phyloP scores from a whole-genome alignment of 2,113 vertebrate species.

The Corapipo altera region DNA sequence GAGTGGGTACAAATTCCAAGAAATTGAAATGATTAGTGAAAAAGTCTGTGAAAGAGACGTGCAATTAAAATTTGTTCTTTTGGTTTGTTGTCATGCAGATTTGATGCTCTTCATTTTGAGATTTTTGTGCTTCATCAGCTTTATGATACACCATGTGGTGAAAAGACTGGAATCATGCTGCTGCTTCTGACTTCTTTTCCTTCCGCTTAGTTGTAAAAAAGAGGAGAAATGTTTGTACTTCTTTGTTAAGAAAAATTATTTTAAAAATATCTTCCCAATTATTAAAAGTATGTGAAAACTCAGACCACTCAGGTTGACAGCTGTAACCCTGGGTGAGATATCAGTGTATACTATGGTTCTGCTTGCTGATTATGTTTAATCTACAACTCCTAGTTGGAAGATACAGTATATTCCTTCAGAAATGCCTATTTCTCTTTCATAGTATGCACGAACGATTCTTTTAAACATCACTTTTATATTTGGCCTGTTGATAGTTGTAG shows the following conservation, averaged over 20 bases:
- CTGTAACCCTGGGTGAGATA: neutral
- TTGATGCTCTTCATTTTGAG: neutral
- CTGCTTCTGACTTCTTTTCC: neutral
- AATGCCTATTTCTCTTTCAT: neutral
- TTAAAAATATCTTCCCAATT: neutral
- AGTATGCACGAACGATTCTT: neutral
- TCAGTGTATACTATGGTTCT: neutral
- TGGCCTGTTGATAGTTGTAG: neutral
- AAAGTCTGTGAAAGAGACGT: neutral
- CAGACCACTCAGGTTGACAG: neutral
- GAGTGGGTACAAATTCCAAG: neutral
- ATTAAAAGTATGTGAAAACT: neutral
- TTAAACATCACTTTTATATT: neutral
- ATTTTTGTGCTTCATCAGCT: slow-evolving; percentile 1
- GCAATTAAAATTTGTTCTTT: slow-evolving; percentile 16
- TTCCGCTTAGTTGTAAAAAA: neutral
- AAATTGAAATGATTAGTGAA: neutral
- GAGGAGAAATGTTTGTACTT: neutral
- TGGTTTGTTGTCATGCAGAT: neutral
- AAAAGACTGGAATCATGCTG: neutral
- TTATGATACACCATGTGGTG: neutral
- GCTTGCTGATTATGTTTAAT: neutral
- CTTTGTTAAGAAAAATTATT: neutral
- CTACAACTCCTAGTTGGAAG: neutral
- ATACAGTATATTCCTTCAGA: neutral